Evolutionary conservation across 2,888 invertebrate species (phyloP).

Genomic region (Hirtodrosophila confusa): DNA sequence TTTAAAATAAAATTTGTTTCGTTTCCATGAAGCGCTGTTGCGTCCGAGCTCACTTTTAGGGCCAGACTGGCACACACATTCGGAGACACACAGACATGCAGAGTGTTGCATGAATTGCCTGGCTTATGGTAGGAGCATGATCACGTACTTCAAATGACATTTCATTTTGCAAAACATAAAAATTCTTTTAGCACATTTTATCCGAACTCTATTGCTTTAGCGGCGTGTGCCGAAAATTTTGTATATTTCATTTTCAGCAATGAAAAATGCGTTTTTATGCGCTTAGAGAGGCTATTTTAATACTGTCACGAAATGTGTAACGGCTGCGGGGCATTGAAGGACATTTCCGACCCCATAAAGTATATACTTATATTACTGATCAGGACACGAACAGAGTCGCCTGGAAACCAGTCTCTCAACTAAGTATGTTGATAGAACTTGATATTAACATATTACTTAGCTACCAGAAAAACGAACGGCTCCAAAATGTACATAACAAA

Average conservation of each 20-base stretch:
- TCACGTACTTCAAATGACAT: slow-evolving; percentile 72
- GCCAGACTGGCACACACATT: slow-evolving; percentile 19
- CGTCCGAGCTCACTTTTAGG: slow-evolving; percentile 46
- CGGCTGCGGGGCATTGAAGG: background rate
- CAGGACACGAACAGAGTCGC: too few relatives aligned
- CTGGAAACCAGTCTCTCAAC: too few relatives aligned
- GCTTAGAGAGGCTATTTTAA: slow-evolving; percentile 12
- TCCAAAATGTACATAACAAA: too few relatives aligned
- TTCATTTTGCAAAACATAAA: slow-evolving; percentile 63
- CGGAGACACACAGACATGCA: slow-evolving; percentile 3
- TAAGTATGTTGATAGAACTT: too few relatives aligned
- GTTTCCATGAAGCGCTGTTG: slow-evolving; percentile 53
- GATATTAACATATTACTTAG: too few relatives aligned
- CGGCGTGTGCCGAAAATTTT: background rate
- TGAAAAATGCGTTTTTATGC: too few relatives aligned
- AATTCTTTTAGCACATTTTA: slow-evolving; percentile 54
- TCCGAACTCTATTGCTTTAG: slow-evolving; percentile 6
- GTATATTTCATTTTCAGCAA: slow-evolving; percentile 2
- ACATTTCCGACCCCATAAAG: too few relatives aligned
- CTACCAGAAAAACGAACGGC: too few relatives aligned
- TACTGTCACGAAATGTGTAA: slow-evolving; percentile 3
- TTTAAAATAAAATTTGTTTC: slow-evolving; percentile 72
- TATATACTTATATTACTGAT: too few relatives aligned
- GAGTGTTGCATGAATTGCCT: slow-evolving; percentile 26
- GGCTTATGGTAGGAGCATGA: slow-evolving; percentile 19